Conservation (phyloP, 1,140 invertebrate genomes). For the Halotydeus destructor region DNA sequence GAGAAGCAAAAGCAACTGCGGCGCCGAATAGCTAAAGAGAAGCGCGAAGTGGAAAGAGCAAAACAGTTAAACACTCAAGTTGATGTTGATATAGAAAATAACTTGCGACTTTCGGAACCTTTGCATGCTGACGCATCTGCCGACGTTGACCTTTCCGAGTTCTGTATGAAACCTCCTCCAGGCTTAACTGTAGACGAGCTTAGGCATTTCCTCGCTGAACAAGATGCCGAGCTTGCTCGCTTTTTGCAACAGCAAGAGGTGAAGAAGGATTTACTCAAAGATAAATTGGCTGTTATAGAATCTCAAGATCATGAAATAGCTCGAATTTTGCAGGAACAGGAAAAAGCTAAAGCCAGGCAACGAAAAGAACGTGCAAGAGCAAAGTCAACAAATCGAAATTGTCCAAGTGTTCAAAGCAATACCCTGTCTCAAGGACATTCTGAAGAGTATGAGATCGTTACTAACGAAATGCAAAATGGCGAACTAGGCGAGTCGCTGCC, state of each 20-base stretch:
- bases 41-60: slow-evolving; percentile 12
- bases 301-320: slow-evolving; percentile 75
- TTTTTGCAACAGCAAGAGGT: slow-evolving; percentile 41
- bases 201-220: slow-evolving; percentile 33
- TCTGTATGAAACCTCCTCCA: slow-evolving; percentile 23
- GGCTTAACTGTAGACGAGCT: slow-evolving; percentile 22
- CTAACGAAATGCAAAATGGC: not conserved
- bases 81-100: not conserved
- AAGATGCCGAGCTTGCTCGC: slow-evolving; percentile 41
- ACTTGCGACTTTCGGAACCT: not conserved
- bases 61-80: slow-evolving; percentile 15
- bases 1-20: slow-evolving; percentile 24
- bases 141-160: slow-evolving; percentile 24
- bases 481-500: slow-evolving; percentile 1
- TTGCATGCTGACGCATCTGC: not conserved
- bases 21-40: slow-evolving; percentile 22
- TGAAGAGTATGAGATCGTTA: not conserved
- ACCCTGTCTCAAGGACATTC: too few species aligned
- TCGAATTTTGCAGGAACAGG: slow-evolving; percentile 63
- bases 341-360: slow-evolving; percentile 41
- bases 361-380: slow-evolving; percentile 40
- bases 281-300: slow-evolving; percentile 51
- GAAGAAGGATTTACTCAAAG: slow-evolving; percentile 41
- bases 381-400: slow-evolving; percentile 24
- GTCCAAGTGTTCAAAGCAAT: too few species aligned